A percentile compares a stretch with the other conserved stretches of the same genome.
phyloP scores from a whole-genome alignment of 2,888 invertebrate species.

The Pseudococcus longispinus region DNA sequence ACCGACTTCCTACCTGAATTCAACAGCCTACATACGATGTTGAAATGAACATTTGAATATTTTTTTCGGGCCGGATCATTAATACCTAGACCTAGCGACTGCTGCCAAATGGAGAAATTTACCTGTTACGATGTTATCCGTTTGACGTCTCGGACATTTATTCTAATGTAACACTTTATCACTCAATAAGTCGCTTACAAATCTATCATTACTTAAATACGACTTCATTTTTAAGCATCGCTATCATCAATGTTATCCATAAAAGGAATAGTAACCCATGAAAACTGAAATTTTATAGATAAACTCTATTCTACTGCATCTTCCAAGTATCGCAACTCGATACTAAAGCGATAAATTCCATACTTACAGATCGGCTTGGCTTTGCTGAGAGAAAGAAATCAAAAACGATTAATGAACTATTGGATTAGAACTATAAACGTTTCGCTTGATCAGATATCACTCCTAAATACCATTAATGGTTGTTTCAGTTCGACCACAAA shows the following conservation, averaged over 20 bases:
- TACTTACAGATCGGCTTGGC: background rate
- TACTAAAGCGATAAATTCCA: background rate
- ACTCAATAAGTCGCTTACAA: background rate
- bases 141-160: background rate
- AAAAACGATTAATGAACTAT: background rate
- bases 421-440: background rate
- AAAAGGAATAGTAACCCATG: constrained; percentile 7
- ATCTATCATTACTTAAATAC: constrained; percentile 2
- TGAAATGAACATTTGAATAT: constrained; percentile 14
- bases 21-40: background rate
- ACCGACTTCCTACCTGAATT: constrained; percentile 2
- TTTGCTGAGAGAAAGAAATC: background rate
- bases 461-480: background rate
- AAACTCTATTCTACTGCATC: background rate
- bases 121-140: constrained; percentile 15
- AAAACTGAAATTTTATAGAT: background rate
- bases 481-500: background rate
- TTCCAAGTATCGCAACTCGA: background rate
- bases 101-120: background rate
- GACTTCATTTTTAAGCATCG: background rate
- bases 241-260: background rate
- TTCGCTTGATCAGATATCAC: background rate
- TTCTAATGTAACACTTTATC: constrained; percentile 17
- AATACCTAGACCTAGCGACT: background rate
- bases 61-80: background rate